These are phyloP conservation scores for Homarus americanus DNA, from an alignment of 1,140 invertebrate species.

Conservation along the genomic window DNA sequence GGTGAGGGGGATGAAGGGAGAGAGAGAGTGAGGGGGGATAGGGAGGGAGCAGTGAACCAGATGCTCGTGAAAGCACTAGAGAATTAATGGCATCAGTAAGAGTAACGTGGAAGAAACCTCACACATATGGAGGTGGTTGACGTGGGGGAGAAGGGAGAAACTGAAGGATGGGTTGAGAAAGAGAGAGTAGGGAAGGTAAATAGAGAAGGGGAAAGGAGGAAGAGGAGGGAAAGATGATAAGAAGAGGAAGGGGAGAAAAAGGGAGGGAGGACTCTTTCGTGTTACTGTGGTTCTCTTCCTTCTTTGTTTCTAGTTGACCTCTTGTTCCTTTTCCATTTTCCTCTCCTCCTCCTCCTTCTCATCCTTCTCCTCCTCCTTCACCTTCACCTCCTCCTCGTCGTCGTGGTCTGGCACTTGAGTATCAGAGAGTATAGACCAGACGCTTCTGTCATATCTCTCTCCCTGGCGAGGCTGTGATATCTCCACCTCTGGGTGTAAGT, in stretches of 20 bases:
- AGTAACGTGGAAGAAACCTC: background rate
- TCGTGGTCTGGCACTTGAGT: background rate
- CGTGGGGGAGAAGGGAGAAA: slow-evolving; percentile 15
- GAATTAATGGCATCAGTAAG: slow-evolving; percentile 17
- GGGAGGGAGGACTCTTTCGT: background rate
- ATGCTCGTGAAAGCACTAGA: slow-evolving; percentile 23
- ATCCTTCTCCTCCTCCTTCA: background rate
- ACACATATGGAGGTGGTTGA: background rate
- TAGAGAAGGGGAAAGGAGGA: background rate
- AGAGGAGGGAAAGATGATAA: background rate
- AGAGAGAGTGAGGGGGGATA: background rate
- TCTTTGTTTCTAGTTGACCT: too few species aligned
- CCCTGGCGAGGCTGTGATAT: background rate
- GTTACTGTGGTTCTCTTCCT: too few species aligned
- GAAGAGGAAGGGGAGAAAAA: background rate
- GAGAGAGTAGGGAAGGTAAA: background rate
- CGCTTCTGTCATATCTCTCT: background rate
- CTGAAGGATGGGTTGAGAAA: too few species aligned
- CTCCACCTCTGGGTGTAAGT: background rate
- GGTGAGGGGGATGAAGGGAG: background rate
- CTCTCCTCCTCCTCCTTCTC: background rate
- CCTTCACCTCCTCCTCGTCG: background rate
- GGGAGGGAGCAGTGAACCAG: background rate
- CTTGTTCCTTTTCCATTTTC: too few species aligned
- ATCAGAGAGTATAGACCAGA: background rate